These are phyloP conservation scores for Microcebus murinus DNA, from an alignment of 2,113 vertebrate species.

Conservation along the genomic window DNA sequence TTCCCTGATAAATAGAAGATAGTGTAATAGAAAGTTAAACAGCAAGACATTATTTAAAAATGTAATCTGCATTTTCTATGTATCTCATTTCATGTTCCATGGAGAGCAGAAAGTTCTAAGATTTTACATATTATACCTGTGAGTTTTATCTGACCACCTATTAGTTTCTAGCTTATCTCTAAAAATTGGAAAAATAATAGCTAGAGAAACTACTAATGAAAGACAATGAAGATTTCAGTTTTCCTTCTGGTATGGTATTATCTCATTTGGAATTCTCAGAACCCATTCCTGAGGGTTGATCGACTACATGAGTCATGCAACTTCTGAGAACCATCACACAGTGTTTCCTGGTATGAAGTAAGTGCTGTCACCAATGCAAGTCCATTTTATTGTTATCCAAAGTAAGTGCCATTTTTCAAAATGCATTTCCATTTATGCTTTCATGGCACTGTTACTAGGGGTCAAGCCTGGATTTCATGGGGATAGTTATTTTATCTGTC, in stretches of 20 bases:
- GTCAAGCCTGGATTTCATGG: background rate
- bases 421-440: background rate
- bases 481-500: constrained; percentile 5
- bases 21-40: background rate
- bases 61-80: background rate
- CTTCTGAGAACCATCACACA: constrained; percentile 56
- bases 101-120: background rate
- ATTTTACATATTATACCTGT: background rate
- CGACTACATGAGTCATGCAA: constrained; percentile 21
- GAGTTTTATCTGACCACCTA: background rate
- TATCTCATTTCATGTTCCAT: background rate
- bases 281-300: background rate
- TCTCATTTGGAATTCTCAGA: constrained; percentile 69
- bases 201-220: background rate
- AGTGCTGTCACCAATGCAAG: background rate
- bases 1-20: background rate
- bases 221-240: background rate
- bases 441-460: background rate
- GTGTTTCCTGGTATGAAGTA: constrained; percentile 61
- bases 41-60: background rate
- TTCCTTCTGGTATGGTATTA: background rate
- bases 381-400: constrained; percentile 31
- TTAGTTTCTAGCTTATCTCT: background rate
- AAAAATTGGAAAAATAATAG: background rate
- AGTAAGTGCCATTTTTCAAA: background rate